Evolutionary conservation across 2,888 invertebrate species (phyloP).

Genomic region (Drosophila cognata): DNA sequence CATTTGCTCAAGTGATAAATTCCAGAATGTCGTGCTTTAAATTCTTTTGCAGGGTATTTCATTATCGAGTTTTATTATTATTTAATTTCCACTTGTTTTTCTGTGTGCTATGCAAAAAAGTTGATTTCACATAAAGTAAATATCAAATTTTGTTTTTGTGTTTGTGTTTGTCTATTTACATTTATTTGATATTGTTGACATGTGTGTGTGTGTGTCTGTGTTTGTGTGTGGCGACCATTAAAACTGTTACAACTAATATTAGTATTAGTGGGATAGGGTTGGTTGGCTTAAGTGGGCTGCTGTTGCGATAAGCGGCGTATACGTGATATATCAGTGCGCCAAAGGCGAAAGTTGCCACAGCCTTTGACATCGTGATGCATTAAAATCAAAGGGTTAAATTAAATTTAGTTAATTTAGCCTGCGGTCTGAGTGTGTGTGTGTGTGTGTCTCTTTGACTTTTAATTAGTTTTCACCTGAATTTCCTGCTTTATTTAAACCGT

Average conservation of each 20-base stretch:
- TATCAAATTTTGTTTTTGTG: slow-evolving; percentile 8
- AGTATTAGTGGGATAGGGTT: slow-evolving; percentile 3
- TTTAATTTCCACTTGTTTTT: slow-evolving; percentile 23
- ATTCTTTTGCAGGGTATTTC: neutral
- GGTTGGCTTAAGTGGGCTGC: neutral
- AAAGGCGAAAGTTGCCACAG: slow-evolving; percentile 18
- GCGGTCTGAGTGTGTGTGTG: slow-evolving; percentile 6
- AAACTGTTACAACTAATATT: slow-evolving; percentile 28
- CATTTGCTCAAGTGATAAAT: fast-evolving
- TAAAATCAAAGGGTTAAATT: slow-evolving; percentile 35
- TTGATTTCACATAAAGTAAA: slow-evolving; percentile 18
- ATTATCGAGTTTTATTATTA: neutral
- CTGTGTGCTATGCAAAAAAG: slow-evolving; percentile 36
- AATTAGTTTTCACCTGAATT: slow-evolving; percentile 45
- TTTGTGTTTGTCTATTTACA: slow-evolving; percentile 22
- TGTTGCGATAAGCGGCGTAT: slow-evolving; percentile 43
- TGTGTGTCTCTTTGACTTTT: slow-evolving; percentile 13
- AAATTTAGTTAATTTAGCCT: slow-evolving; percentile 29
- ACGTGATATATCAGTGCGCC: slow-evolving; percentile 52
- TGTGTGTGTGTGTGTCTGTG: neutral
- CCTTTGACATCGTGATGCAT: slow-evolving; percentile 22
- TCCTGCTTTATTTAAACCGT: slow-evolving; percentile 5
- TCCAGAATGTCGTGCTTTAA: neutral
- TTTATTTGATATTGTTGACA: slow-evolving; percentile 3
- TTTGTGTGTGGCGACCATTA: slow-evolving; percentile 3